These are phyloP conservation scores for Anadara kagoshimensis DNA, from an alignment of 1,140 invertebrate species.

Conservation along the genomic window DNA sequence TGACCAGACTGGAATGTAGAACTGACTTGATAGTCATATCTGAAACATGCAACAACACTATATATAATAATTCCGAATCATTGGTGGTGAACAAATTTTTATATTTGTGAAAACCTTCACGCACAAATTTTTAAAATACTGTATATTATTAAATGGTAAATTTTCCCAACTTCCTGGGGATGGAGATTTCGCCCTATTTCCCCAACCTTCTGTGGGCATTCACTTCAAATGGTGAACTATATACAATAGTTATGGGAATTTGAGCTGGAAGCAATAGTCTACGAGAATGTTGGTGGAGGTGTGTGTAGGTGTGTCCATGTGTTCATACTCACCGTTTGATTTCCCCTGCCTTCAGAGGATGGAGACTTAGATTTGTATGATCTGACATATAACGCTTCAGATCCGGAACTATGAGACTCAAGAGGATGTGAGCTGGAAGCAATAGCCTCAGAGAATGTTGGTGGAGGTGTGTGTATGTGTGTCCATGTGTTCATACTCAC, in stretches of 20 bases:
- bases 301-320: constrained; percentile 85
- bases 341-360: too few relatives aligned
- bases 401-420: background rate
- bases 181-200: too few relatives aligned
- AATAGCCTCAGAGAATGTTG: constrained; percentile 85
- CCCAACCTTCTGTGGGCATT: too few relatives aligned
- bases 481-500: constrained; percentile 72
- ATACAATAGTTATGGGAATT: background rate
- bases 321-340: constrained; percentile 42
- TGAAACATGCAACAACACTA: background rate
- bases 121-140: too few relatives aligned
- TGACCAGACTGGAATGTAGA: constrained; percentile 22
- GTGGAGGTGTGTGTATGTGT: constrained; percentile 90
- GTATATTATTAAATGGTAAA: too few relatives aligned
- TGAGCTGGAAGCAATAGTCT: constrained; percentile 71
- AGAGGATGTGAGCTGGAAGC: constrained; percentile 10
- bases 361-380: too few relatives aligned
- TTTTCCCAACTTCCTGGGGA: too few relatives aligned
- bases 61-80: background rate
- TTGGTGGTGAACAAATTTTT: too few relatives aligned
- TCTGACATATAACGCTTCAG: too few relatives aligned
- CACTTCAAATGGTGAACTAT: too few relatives aligned
- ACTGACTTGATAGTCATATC: background rate
- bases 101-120: too few relatives aligned
- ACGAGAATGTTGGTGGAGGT: constrained; percentile 90